Evolutionary conservation across 2,797 vertebrate species (phyloP).

Genomic region (Girardinus metallicus): DNA sequence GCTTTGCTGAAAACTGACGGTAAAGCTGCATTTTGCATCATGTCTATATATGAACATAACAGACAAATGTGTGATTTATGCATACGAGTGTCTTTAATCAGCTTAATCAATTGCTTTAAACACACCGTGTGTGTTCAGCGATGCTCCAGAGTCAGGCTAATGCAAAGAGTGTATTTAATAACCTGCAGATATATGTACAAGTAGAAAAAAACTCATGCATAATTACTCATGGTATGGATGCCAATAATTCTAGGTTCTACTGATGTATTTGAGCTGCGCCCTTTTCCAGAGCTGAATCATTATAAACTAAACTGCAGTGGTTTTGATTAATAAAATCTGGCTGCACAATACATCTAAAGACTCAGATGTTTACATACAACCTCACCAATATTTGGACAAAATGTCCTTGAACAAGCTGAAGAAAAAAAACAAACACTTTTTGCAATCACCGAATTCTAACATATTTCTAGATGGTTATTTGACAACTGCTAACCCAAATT

Average conservation of each 20-base stretch:
- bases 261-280: background rate
- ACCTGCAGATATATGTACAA: slow-evolving; percentile 56
- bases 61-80: slow-evolving; percentile 22
- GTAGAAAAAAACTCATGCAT: slow-evolving; percentile 51
- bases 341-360: background rate
- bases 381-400: background rate
- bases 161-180: slow-evolving; percentile 47
- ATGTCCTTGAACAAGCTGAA: background rate
- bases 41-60: slow-evolving; percentile 9
- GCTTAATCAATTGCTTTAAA: slow-evolving; percentile 36
- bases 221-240: slow-evolving; percentile 14
- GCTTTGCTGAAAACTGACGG: slow-evolving; percentile 28
- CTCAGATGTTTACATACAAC: background rate
- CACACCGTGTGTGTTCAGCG: slow-evolving; percentile 43
- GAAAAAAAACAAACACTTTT: background rate
- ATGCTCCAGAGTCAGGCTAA: slow-evolving; percentile 77
- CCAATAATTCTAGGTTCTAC: background rate
- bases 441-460: background rate
- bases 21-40: slow-evolving; percentile 26
- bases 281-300: background rate
- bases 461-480: background rate
- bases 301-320: background rate
- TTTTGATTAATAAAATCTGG: background rate
- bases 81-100: slow-evolving; percentile 12
- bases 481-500: too few species aligned